A percentile compares a stretch with the other conserved stretches of the same genome.
These are phyloP conservation scores for Drosophila diplacantha DNA, from an alignment of 2,888 invertebrate genomes.

Conservation along the genomic window DNA sequence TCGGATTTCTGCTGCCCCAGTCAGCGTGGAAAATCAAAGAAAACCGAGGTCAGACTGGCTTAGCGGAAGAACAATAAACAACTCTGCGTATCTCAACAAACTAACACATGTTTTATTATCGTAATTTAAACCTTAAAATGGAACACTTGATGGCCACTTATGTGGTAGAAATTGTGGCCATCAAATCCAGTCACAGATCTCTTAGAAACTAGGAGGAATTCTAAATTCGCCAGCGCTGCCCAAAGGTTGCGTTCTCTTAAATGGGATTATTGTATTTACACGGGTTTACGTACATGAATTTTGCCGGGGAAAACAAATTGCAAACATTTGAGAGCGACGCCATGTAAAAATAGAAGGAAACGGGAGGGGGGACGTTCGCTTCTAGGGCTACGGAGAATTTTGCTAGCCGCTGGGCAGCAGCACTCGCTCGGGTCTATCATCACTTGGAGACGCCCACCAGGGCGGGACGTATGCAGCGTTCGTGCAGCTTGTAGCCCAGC, in stretches of 20 bases:
- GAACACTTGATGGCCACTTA: slow-evolving; percentile 29
- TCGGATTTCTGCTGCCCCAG: slow-evolving; percentile 4
- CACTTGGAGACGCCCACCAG: slow-evolving; percentile 95
- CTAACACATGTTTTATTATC: slow-evolving; percentile 40
- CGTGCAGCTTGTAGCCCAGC: slow-evolving; percentile 95
- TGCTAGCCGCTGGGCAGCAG: slow-evolving; percentile 13
- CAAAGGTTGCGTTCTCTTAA: slow-evolving; percentile 17
- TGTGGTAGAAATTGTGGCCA: slow-evolving; percentile 39
- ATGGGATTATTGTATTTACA: slow-evolving; percentile 30
- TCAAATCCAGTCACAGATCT: slow-evolving; percentile 35
- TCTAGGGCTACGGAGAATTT: slow-evolving; percentile 8
- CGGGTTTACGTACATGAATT: slow-evolving; percentile 48
- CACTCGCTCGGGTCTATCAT: slow-evolving; percentile 24
- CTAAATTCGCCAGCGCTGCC: slow-evolving; percentile 42
- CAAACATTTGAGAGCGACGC: slow-evolving; percentile 41
- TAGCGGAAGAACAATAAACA: slow-evolving; percentile 1
- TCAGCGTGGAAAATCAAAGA: slow-evolving; percentile 12
- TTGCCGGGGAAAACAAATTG: slow-evolving; percentile 60
- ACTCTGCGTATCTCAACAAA: slow-evolving; percentile 23
- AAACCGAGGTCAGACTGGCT: not conserved
- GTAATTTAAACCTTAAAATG: slow-evolving; percentile 40
- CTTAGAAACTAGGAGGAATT: slow-evolving; percentile 51
- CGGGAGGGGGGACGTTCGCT: not conserved
- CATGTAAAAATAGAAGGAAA: slow-evolving; percentile 44
- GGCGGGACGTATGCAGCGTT: slow-evolving; percentile 96